Evolutionary conservation across 2,113 vertebrate species (phyloP), one percentile per base, ranked within the genome.

Genomic region (Tachycineta bicolor): DNA sequence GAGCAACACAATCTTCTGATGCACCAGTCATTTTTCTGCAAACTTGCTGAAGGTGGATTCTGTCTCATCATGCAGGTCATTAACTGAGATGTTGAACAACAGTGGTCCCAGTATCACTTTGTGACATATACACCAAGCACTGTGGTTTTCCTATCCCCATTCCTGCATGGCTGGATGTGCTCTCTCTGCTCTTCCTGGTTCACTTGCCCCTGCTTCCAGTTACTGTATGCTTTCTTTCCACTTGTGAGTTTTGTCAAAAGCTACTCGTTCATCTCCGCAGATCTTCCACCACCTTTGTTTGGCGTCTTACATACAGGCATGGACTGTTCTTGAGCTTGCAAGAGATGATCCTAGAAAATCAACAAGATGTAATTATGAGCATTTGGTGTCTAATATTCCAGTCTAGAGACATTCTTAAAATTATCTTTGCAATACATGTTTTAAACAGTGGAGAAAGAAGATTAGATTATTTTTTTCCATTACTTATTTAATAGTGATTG

Each of bases 21-120:
- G 10, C n/a, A 46, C 25, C 28, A 56, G 22, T 2, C 12, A 44
- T 6, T 58, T 87, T 53, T 49, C 31, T 90, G 26, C 14, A 84
- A 21, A 29, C 15, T 15, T 63, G 13, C 15, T 49, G 68, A 33
- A 16, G 7, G n/a, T 58, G 13, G 5, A 25, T 24, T 53, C 26
- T 58, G 5, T 47, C 37, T 24, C 16, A 1, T 34, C 16, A 13
- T 24, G 7, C 4, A 37, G 24, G 29, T 70, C 14, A 12, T 43
- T 26, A 55, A 52, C 7, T 23, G 29, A 69, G 33, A 26, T 18
- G 3, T 8, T 50, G 70, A 78, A 71, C 22, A 17, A 5, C 2
- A 6, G 3, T 5, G 2, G 6, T 7, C 8, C 11, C 25, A 18
- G 19, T 9, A 14, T 55, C 9, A 37, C 3, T 17, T 29, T 69